Evolutionary conservation across 1,140 invertebrate genomes (phyloP), one percentile per base, ranked within the genome.

Genomic region (Calliopsis andreniformis): DNA sequence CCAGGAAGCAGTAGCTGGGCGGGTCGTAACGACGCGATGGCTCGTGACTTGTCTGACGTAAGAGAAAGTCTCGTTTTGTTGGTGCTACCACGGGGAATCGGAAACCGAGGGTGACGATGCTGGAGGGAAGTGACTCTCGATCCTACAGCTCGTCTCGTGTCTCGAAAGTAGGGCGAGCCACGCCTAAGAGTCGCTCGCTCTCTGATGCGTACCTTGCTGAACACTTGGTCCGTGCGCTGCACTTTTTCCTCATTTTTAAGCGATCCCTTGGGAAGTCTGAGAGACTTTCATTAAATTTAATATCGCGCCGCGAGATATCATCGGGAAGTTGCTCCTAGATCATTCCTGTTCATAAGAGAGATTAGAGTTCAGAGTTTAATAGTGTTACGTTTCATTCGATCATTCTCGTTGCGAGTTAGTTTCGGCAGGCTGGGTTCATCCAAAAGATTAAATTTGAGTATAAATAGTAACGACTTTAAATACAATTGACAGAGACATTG

Each of bases 161-260:
- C 53, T 73, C 28, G 70, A 82, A 83, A 83, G 75, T 83, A 83
- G 81, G 81, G 30, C 81, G 59, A 78, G 76, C 81, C 81, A 82
- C 79, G 79, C 81, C 79, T 83, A 42, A 63, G 35, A 49, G 35
- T 43, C 67, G 56, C 79, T 45, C 35, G 66, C 35, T 72, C 66
- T 51, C 39, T n/a, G 62, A 66, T 58, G 45, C 51, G 79, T 69
- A 61, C 25, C 30, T 62, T 58, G 39, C 45, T 43, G 51, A 70
- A 39, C 79, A 35, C 28, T 32, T 35, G 6, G 49, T 16, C 42
- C 28, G 51, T 25, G 28, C 59, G 61, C 32, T 30, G 69, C 70
- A 30, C 70, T 47, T 55, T 32, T 63, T 39, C 14, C 32, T 18
- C 18, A 3, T 28, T 39, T 62, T 62, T 35, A 18, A 55, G 47